Evolutionary conservation across 2,888 invertebrate species (phyloP).

Genomic region (Bhutanitis thaidina): DNA sequence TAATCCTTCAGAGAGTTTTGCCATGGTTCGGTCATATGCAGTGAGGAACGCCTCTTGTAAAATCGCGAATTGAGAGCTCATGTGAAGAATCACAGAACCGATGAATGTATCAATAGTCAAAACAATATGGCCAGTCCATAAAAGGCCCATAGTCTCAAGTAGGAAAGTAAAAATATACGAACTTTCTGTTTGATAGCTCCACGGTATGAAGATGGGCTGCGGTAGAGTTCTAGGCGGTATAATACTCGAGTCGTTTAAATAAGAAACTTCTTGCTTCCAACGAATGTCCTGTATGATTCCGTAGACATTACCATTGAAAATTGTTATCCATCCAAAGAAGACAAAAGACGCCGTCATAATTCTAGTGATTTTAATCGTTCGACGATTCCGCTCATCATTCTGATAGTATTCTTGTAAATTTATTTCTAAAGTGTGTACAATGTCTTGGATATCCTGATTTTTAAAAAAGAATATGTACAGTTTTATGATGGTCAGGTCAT

Average conservation of each 20-base stretch:
- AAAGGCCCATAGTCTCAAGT: constrained; percentile 59
- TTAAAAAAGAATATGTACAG: constrained; percentile 66
- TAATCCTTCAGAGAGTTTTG: constrained; percentile 35
- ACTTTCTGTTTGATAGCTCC: constrained; percentile 57
- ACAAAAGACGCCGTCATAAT: constrained; percentile 58
- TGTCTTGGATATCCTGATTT: constrained; percentile 59
- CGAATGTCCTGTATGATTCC: constrained; percentile 59
- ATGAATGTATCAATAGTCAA: constrained; percentile 72
- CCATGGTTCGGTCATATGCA: constrained; percentile 57
- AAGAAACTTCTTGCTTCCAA: constrained; percentile 53
- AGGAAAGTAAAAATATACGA: constrained; percentile 58
- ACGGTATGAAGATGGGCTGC: constrained; percentile 71
- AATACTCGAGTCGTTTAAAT: constrained; percentile 42
- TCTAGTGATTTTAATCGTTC: constrained; percentile 49
- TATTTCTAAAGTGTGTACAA: constrained; percentile 58
- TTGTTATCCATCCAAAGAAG: constrained; percentile 70
- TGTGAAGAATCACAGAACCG: constrained; percentile 64
- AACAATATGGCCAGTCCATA: constrained; percentile 73
- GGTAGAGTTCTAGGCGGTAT: constrained; percentile 56
- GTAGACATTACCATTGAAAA: constrained; percentile 59
- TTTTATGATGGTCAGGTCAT: constrained; percentile 66
- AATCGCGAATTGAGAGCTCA: constrained; percentile 63
- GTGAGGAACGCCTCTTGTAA: constrained; percentile 60
- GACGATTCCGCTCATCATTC: constrained; percentile 46
- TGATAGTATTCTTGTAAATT: constrained; percentile 59